These are phyloP conservation scores for Scrobipalpa costella DNA, from an alignment of 2,888 invertebrate genomes.

Conservation along the genomic window DNA sequence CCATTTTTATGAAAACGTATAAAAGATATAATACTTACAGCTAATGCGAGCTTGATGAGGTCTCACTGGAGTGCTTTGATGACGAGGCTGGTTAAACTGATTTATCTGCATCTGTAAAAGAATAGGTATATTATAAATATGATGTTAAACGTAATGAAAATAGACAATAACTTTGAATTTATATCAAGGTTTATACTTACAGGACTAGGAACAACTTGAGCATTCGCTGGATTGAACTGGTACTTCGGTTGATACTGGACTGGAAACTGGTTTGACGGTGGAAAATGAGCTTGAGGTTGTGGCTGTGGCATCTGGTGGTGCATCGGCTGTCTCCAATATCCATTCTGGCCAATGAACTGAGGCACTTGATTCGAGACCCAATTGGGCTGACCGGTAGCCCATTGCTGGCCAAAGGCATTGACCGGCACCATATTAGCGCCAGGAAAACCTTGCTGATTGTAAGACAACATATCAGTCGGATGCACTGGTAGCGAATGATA, in stretches of 20 bases:
- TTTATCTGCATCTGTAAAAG: background rate
- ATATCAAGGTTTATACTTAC: background rate
- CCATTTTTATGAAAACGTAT: background rate
- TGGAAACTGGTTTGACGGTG: background rate
- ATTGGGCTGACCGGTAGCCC: background rate
- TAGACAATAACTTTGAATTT: background rate
- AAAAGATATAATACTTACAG: background rate
- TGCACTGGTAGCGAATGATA: slow-evolving; percentile 14
- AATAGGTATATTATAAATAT: background rate
- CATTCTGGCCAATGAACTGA: background rate
- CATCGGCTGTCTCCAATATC: background rate
- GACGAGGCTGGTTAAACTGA: background rate
- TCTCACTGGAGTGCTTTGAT: background rate
- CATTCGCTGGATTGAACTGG: background rate
- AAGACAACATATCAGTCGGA: slow-evolving; percentile 9
- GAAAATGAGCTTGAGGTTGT: background rate
- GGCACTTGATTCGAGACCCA: background rate
- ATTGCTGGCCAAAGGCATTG: background rate
- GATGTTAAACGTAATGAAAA: background rate
- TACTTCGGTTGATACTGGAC: background rate
- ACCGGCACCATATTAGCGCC: background rate
- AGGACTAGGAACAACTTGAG: background rate
- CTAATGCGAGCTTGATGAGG: background rate
- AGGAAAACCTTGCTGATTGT: slow-evolving; percentile 11
- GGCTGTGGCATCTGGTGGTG: background rate